Conservation (phyloP, 2,797 vertebrate species). For the Chaunax sp. region DNA sequence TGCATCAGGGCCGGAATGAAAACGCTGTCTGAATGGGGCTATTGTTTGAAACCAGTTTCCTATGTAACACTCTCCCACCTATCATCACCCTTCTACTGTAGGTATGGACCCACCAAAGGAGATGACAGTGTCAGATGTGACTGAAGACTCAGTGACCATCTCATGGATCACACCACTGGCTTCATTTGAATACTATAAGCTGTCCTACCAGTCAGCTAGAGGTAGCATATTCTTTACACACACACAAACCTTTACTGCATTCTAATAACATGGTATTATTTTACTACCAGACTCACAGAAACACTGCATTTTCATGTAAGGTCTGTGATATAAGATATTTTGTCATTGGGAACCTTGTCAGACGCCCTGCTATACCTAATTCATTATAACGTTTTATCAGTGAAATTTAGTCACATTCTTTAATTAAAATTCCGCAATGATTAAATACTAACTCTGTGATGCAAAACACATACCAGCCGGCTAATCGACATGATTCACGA, state of each 20-base stretch:
- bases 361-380: slow-evolving; percentile 36
- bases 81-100: slow-evolving; percentile 61
- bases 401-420: slow-evolving; percentile 51
- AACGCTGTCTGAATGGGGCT: too few relatives aligned
- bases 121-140: slow-evolving; percentile 88
- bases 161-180: slow-evolving; percentile 91
- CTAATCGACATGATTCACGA: not conserved
- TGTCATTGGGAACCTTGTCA: too few relatives aligned
- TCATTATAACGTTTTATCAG: slow-evolving; percentile 61
- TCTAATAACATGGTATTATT: slow-evolving; percentile 18
- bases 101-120: slow-evolving; percentile 93
- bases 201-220: slow-evolving; percentile 90
- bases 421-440: slow-evolving; percentile 52
- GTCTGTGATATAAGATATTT: too few relatives aligned
- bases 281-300: slow-evolving; percentile 6
- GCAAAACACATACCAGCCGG: slow-evolving; percentile 5
- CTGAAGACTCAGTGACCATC: slow-evolving; percentile 88
- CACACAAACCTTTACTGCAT: slow-evolving; percentile 6
- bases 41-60: not conserved
- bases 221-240: slow-evolving; percentile 74
- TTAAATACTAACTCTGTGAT: slow-evolving; percentile 31
- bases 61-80: not conserved
- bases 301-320: slow-evolving; percentile 26
- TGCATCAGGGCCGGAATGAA: too few relatives aligned
- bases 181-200: slow-evolving; percentile 92